Base-by-base conservation (phyloP, 2,113 vertebrate genomes). In the Dipodomys spectabilis region DNA sequence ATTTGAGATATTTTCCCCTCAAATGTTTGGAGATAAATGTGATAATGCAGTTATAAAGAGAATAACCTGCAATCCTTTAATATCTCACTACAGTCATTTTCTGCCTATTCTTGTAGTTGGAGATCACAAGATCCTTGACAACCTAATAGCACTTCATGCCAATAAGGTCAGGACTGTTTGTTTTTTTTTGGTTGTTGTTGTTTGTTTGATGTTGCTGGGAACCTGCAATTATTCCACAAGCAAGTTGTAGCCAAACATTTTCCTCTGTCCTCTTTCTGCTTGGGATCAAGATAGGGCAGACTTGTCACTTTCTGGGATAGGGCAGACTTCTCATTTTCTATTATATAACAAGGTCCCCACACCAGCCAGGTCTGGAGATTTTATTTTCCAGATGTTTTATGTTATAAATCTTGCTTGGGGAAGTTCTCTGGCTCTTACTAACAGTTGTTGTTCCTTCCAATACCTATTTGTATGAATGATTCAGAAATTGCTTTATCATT, bases 61-160 rank as follows among this genome's bases (percentile, higher is more conserved):
- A 93, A 85, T 93, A 90, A 69, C 44, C 64, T 77, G 3, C 30
- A 45, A 86, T 86, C 53, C 53, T 73, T 90, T 90, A 77, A 85
- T 78, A 90, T 85, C 49, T 84, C 69, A 60, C 45, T 49, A 28
- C 22, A 75, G 87, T 82, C 88, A 94, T 93, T 95, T 93, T 90
- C 88, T 92, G 60, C 83, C 78, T 72, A 27, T 90, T 96, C 94
- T 45, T 85, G 53, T 57, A 57, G 53, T 57, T 57, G 12, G 39
- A 94, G 71, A 94, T 79, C 86, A 93, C 57, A 94, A 60, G 86
- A 88, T 92, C 74, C 89, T 80, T 96, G 93, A 94, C 88, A 84
- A 64, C 78, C 78, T 92, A 88, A 93, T 92, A 84, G 49, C 69
- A 84, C 82, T 73, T 82, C n/a, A 67, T 86, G 91, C 49, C 83